Conservation (phyloP, 2,888 invertebrate species). For the Callosobruchus maculatus region DNA sequence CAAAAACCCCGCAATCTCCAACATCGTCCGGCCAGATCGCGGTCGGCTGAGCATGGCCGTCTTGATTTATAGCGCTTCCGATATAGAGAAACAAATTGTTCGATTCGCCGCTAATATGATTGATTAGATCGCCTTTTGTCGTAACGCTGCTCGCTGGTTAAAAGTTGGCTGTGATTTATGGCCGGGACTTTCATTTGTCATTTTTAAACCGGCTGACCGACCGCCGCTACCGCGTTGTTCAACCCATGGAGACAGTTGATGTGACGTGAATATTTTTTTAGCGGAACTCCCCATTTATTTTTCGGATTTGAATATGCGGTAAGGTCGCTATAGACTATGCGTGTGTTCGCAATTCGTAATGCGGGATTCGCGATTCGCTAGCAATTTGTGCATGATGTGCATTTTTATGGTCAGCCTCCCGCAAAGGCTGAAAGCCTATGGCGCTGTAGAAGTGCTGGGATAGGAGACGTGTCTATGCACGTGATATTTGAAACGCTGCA, state of each 20-base stretch:
- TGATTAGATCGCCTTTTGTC: slow-evolving; percentile 36
- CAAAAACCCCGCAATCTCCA: background rate
- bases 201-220: slow-evolving; percentile 28
- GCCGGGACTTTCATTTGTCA: slow-evolving; percentile 36
- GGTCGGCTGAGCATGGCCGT: slow-evolving; percentile 8
- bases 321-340: too few species aligned
- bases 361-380: too few species aligned
- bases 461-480: too few species aligned
- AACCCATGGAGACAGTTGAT: background rate
- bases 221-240: slow-evolving; percentile 3
- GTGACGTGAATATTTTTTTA: background rate
- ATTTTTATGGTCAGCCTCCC: too few species aligned
- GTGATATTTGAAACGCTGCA: too few species aligned
- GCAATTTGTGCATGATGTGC: too few species aligned
- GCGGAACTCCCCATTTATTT: background rate
- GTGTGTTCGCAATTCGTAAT: too few species aligned
- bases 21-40: background rate
- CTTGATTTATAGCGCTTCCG: slow-evolving; percentile 30
- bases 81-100: slow-evolving; percentile 37
- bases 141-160: slow-evolving; percentile 25
- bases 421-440: too few species aligned
- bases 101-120: slow-evolving; percentile 37
- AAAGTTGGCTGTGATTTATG: slow-evolving; percentile 36
- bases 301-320: too few species aligned
- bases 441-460: too few species aligned